Evolutionary conservation across 92 coral and sea anemone species (phyloP).

Genomic region (Phymanthus crucifer): DNA sequence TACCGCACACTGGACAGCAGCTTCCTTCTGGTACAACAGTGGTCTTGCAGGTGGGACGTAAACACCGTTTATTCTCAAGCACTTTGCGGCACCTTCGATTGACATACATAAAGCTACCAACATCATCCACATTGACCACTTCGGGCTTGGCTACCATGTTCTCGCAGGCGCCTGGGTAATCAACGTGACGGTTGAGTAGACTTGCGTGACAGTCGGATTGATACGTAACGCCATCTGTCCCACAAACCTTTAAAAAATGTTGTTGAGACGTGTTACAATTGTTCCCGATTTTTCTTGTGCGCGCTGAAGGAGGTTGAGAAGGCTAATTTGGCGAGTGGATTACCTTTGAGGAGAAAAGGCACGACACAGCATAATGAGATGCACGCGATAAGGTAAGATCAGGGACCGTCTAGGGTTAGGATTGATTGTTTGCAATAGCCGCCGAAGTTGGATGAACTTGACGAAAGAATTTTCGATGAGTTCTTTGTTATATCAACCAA

Average conservation of each 20-base stretch:
- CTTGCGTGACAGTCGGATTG: conserved; percentile 75
- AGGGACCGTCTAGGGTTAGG: too few species aligned
- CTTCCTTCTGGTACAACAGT: conserved; percentile 81
- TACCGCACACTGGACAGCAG: conserved; percentile 96
- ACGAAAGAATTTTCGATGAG: too few species aligned
- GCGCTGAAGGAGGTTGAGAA: neutral
- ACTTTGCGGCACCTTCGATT: conserved; percentile 73
- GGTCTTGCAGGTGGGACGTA: conserved; percentile 39
- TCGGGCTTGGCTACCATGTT: conserved; percentile 55
- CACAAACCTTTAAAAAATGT: conserved; percentile 81
- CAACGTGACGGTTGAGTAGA: conserved; percentile 65
- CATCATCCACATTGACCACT: conserved; percentile 23
- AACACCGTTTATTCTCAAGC: conserved; percentile 62
- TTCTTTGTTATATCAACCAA: too few species aligned
- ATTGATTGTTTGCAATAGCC: too few species aligned
- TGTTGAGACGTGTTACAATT: neutral
- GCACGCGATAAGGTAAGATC: too few species aligned
- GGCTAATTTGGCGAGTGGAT: conserved; percentile 25
- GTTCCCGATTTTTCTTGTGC: neutral
- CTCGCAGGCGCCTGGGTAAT: conserved; percentile 89
- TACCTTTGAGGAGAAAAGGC: too few species aligned
- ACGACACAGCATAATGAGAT: too few species aligned
- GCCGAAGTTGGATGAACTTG: too few species aligned
- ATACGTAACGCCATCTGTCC: conserved; percentile 73
- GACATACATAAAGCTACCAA: conserved; percentile 24